Evolutionary conservation across 2,888 invertebrate genomes (phyloP).

Genomic region (Agriotes lineatus): DNA sequence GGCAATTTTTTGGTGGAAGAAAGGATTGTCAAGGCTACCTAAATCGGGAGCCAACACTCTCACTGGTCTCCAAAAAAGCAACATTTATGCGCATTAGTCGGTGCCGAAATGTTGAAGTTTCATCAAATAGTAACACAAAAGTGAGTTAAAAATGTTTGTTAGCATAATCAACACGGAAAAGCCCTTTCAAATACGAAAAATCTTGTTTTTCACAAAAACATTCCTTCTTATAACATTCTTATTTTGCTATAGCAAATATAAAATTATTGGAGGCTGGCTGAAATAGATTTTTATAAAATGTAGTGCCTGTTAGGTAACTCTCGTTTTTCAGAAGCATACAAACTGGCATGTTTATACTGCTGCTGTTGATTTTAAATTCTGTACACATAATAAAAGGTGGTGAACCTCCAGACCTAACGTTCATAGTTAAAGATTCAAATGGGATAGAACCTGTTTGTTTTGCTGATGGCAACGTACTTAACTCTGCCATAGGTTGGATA

Average conservation of each 20-base stretch:
- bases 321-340: neutral
- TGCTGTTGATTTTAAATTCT: constrained; percentile 3
- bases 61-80: constrained; percentile 1
- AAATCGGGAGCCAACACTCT: constrained; percentile 9
- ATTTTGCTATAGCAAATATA: too few species aligned
- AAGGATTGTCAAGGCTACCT: constrained; percentile 31
- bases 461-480: constrained; percentile 58
- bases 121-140: neutral
- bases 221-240: too few species aligned
- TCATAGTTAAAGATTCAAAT: constrained; percentile 53
- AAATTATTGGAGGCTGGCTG: too few species aligned
- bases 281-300: too few species aligned
- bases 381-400: neutral
- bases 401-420: constrained; percentile 54
- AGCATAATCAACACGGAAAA: neutral
- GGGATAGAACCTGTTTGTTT: constrained; percentile 57
- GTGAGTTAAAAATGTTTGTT: neutral
- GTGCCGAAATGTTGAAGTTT: neutral
- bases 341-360: too few species aligned
- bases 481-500: constrained; percentile 60
- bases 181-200: neutral
- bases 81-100: constrained; percentile 12
- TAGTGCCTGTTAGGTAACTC: too few species aligned
- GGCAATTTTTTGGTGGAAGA: constrained; percentile 8
- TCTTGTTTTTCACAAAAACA: too few species aligned